These are phyloP conservation scores for Euwallacea fornicatus DNA, from an alignment of 1,140 invertebrate species.

Conservation along the genomic window DNA sequence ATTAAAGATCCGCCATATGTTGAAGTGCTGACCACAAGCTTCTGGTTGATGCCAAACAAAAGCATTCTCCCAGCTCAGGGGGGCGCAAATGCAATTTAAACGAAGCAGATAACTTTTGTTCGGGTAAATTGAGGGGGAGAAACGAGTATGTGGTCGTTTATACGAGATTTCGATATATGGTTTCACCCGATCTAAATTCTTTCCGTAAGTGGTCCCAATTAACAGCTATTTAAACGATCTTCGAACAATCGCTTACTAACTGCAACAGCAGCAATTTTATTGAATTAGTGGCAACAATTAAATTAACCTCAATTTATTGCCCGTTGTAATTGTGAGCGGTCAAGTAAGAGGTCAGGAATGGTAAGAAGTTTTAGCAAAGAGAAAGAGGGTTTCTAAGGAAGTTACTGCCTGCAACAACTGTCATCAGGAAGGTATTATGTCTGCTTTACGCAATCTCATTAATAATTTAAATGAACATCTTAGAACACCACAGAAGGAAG, in stretches of 20 bases:
- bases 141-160: not conserved
- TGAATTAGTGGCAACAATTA: constrained; percentile 35
- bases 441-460: too few species aligned
- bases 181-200: not conserved
- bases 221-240: constrained; percentile 2
- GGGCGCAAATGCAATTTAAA: constrained; percentile 9
- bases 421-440: too few species aligned
- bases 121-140: not conserved
- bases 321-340: constrained; percentile 10
- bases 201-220: constrained; percentile 6
- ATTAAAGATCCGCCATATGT: constrained; percentile 9
- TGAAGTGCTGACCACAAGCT: constrained; percentile 3
- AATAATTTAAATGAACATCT: too few species aligned
- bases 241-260: constrained; percentile 20
- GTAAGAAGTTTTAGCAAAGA: constrained; percentile 10
- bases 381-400: too few species aligned
- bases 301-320: constrained; percentile 32
- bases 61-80: not conserved
- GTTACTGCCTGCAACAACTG: too few species aligned
- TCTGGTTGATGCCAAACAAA: not conserved
- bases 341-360: constrained; percentile 6
- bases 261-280: constrained; percentile 22
- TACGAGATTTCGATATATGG: too few species aligned
- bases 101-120: constrained; percentile 7
- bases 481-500: too few species aligned